Evolutionary conservation across 1,140 invertebrate species (phyloP).

Genomic region (Helicoverpa zea): DNA sequence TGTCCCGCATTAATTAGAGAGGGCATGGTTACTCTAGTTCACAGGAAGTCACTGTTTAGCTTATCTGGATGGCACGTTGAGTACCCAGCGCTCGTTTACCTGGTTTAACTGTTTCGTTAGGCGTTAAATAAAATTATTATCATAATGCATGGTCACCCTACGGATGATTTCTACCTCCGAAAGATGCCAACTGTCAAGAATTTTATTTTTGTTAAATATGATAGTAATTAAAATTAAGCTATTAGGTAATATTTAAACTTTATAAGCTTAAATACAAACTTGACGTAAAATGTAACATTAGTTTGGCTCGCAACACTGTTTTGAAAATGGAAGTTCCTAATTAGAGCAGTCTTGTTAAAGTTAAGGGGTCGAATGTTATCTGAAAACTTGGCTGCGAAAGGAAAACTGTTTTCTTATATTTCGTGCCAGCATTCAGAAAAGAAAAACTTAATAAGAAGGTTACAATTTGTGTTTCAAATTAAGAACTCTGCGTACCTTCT

Average conservation of each 20-base stretch:
- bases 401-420: not conserved
- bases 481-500: no score
- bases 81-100: constrained; percentile 63
- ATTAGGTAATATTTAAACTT: no score
- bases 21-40: constrained; percentile 57
- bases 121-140: constrained; percentile 54
- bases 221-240: not conserved
- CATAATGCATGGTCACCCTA: constrained; percentile 46
- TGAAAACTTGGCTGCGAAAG: not conserved
- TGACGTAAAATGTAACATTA: no score
- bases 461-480: no score
- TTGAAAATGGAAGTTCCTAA: not conserved
- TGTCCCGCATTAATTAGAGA: constrained; percentile 39
- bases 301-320: not conserved
- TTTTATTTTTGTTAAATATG: not conserved
- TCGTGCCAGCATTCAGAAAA: not conserved
- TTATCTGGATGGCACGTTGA: constrained; percentile 68
- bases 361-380: not conserved
- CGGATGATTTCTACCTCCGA: no score
- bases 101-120: constrained; percentile 61
- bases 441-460: no score
- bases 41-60: constrained; percentile 75
- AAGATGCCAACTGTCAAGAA: no score
- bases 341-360: not conserved
- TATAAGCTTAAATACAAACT: no score